Evolutionary conservation across 2,113 vertebrate species (phyloP).

Genomic region (Tyrannus savana): DNA sequence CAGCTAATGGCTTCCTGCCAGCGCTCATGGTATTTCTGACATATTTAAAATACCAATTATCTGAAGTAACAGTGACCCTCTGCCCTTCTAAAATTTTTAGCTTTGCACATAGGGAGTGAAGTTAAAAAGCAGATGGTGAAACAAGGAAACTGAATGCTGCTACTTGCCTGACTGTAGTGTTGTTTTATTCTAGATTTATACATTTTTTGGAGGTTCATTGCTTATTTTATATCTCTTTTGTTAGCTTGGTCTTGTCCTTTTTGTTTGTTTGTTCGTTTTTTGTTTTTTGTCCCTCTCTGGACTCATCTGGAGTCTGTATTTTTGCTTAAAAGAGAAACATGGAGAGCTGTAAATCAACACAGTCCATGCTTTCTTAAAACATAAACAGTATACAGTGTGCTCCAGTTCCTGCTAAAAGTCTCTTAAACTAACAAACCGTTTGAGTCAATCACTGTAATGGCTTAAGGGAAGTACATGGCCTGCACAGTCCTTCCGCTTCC

Average conservation of each 20-base stretch:
- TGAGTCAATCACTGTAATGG: background rate
- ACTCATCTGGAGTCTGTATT: background rate
- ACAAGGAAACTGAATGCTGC: background rate
- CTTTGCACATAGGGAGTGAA: background rate
- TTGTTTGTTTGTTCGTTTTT: background rate
- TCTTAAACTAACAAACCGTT: background rate
- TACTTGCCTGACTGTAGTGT: background rate
- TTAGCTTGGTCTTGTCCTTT: background rate
- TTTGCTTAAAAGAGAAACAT: background rate
- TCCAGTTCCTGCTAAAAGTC: background rate
- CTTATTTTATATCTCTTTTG: background rate
- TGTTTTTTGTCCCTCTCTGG: too few relatives aligned
- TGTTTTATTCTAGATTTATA: background rate
- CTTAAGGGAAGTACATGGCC: background rate
- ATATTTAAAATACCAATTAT: constrained; percentile 44
- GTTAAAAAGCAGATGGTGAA: constrained; percentile 30
- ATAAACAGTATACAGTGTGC: background rate
- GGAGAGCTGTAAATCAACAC: background rate
- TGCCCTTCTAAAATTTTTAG: background rate
- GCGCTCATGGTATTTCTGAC: constrained; percentile 11
- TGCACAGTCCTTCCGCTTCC: background rate
- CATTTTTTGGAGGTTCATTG: background rate
- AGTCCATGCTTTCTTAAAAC: background rate
- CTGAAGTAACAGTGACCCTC: constrained; percentile 11
- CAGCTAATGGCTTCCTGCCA: constrained; percentile 32